phyloP scores from a whole-genome alignment of 2,113 vertebrate species.

The Hassar affinis region DNA sequence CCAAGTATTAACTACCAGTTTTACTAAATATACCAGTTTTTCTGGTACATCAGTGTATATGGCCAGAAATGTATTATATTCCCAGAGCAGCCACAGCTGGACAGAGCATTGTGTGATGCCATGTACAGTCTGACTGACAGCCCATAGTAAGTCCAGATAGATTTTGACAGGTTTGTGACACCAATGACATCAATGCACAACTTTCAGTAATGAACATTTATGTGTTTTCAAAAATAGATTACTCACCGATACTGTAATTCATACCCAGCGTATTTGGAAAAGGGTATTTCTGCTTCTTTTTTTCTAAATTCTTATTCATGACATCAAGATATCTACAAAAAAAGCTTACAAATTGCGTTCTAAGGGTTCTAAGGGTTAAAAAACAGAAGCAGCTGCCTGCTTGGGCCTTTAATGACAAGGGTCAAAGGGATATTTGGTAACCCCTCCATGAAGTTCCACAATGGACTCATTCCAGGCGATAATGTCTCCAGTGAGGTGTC shows the following conservation, averaged over 20 bases:
- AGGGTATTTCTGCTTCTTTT: background rate
- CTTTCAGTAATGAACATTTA: background rate
- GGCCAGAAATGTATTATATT: background rate
- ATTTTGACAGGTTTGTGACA: background rate
- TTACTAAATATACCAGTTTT: too few species aligned
- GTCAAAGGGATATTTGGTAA: conserved; percentile 71
- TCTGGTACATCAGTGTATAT: too few species aligned
- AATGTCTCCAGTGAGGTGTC: conserved; percentile 70
- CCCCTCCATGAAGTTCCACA: conserved; percentile 78
- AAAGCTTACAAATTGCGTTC: background rate
- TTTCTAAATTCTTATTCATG: background rate
- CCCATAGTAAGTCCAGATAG: background rate
- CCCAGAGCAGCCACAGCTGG: background rate
- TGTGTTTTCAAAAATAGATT: background rate
- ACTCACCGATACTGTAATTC: background rate
- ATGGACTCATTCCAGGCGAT: conserved; percentile 72
- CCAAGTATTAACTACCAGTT: too few species aligned
- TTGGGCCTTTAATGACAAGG: conserved; percentile 68
- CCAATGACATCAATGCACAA: background rate
- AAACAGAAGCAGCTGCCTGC: background rate
- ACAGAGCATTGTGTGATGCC: background rate
- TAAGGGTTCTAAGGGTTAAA: background rate
- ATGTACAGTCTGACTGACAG: background rate
- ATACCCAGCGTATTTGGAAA: background rate
- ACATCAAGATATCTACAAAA: background rate